A percentile compares a stretch with the other conserved stretches of the same genome.
Conservation (phyloP, 2,797 vertebrate species). For the Trematomus bernacchii region DNA sequence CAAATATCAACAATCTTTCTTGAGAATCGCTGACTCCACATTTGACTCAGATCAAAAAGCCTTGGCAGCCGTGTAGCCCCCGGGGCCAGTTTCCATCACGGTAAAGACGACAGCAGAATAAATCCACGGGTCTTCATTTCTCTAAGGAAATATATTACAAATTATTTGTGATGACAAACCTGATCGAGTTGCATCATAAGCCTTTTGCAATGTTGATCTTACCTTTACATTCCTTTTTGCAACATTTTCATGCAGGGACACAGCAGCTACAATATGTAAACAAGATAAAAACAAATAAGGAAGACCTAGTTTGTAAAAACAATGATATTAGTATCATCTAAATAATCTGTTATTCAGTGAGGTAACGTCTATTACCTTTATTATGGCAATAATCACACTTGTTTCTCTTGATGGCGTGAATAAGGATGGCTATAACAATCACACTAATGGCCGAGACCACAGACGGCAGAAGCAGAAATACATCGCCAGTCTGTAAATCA, state of each 20-base stretch:
- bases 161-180: neutral
- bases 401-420: too few relatives aligned
- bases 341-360: too few relatives aligned
- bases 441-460: too few relatives aligned
- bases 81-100: neutral
- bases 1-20: neutral
- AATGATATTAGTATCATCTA: too few relatives aligned
- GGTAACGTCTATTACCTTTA: too few relatives aligned
- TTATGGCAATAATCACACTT: too few relatives aligned
- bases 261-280: too few relatives aligned
- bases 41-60: constrained; percentile 28
- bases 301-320: too few relatives aligned
- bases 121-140: constrained; percentile 22
- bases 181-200: neutral
- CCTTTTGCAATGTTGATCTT: neutral
- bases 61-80: constrained; percentile 31
- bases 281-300: too few relatives aligned
- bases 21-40: too few relatives aligned
- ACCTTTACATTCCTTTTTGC: constrained; percentile 24
- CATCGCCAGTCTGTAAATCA: too few relatives aligned
- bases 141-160: constrained; percentile 11
- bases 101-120: constrained; percentile 53
- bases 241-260: constrained; percentile 7
- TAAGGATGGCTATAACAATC: too few relatives aligned
- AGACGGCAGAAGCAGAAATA: neutral